Base-by-base conservation (phyloP, 2,113 vertebrate genomes). In the Channa maculata region DNA sequence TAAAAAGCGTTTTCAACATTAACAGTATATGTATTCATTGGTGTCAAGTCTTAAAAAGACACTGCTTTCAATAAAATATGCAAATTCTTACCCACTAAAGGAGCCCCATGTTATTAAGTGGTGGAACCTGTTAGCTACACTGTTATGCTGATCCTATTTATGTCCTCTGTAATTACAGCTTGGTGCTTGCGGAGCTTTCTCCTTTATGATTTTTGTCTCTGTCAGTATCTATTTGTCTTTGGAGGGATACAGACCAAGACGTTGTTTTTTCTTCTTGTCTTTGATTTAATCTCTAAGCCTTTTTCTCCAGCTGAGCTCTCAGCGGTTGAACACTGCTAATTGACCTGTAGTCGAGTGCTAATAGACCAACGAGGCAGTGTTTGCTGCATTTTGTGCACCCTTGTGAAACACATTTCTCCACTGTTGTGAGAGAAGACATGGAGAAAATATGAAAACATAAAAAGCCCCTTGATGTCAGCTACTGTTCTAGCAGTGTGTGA, bases 401-500 rank as follows among this genome's bases (percentile, higher is more conserved):
- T 55, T 74, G 49, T 67, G 76, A 39, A 57, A 43, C 48, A 74
- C 24, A 41, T 41, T 34, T 54, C 44, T 69, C 63, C 34, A 34
- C 39, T 76, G 55, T 75, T 69, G 46, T 59, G 12, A 57, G 50
- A 60, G 43, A 39, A 58, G 76, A 67, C 64, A 80, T 9, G 6
- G 51, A 71, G 9, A 65, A 41, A 75, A 82, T 76, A 77, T 67
- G 69, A 80, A 79, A 65, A 52, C 9, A 70, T 53, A 50, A 76
- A 71, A 87, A 72, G 70, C 71, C 71, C 71, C 74, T 90, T 91
- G 80, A 91, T 91, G 83, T 87, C 68, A 77, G 71, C 75, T 57
- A 12, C 77, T 89, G 85, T 83, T 87, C 79, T 65, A 71, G 77
- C 82, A 65, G 73, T 75, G 70, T 82, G 67, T 73, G 80, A 83